Evolutionary conservation across 2,888 invertebrate genomes (phyloP), one percentile per base, ranked within the genome.

Genomic region (Ectemnius lituratus): DNA sequence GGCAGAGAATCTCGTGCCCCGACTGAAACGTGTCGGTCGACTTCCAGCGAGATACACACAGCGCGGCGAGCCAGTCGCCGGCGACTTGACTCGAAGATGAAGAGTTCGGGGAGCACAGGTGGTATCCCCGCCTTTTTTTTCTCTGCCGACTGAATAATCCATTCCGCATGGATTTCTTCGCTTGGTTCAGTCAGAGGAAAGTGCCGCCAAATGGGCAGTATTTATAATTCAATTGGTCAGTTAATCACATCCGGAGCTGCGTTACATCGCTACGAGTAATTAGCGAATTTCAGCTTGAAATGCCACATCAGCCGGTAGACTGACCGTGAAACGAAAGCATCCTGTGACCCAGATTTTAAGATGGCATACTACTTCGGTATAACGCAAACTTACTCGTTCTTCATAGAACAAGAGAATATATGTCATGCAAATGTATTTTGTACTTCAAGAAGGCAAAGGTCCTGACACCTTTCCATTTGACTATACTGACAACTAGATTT

Each of bases 1-100:
- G 78, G 71, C 64, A 76, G 84, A 81, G 80, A 82, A 84, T 80
- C 84, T 85, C 81, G 79, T 37, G 70, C 37, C 23, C 67, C 68
- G 65, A 73, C 72, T 73, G 71, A 70, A 75, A 75, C 75, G 83
- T 73, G 79, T 79, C 73, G 77, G 77, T 75, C 79, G 81, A 76
- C 78, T 76, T 78, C 74, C 37, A 37, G 37, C 37, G 76, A 80
- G 67, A 71, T 76, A 70, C 75, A 59, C 75, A 59, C 75, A 75
- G 80, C 37, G 37, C 75, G 75, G 80, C 37, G 37, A 37, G 37
- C 37, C 37, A 11, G 8, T 37, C 37, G 37, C 23, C 23, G 76
- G 67, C 76, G 72, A 73, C 70, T 75, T 78, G 77, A 62, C 70
- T 52, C 13, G 58, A 69, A 47, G 65, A 49, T 67, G 65, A 63